These are phyloP conservation scores for Lagopus muta DNA, from an alignment of 2,113 vertebrate species.

Conservation along the genomic window DNA sequence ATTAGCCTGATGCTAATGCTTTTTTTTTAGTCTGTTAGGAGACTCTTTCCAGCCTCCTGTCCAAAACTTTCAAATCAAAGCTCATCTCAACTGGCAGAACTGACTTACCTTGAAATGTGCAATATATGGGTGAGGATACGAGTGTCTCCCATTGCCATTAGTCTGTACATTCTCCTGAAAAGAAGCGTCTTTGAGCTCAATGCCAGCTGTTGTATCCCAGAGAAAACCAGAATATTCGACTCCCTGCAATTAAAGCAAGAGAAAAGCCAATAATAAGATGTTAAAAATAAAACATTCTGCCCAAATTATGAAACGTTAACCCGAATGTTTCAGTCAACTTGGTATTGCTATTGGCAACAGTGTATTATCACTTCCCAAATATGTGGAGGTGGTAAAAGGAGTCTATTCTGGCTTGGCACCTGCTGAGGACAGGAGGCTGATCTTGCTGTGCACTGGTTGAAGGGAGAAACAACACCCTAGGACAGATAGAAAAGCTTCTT, in stretches of 20 bases:
- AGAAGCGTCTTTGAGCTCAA: constrained; percentile 84
- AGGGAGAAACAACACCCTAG: not conserved
- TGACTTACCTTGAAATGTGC: constrained; percentile 87
- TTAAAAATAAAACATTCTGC: not conserved
- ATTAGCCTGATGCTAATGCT: not conserved
- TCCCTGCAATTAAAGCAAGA: constrained; percentile 73
- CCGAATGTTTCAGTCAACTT: not conserved
- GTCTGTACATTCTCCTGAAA: constrained; percentile 75
- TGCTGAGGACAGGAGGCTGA: not conserved
- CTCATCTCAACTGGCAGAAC: not conserved
- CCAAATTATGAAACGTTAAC: not conserved
- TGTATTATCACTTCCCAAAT: not conserved
- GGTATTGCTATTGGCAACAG: not conserved
- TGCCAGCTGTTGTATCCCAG: constrained; percentile 87
- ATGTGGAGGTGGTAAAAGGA: not conserved
- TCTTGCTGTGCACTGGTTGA: not conserved
- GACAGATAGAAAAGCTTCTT: not conserved
- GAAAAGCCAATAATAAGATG: not conserved
- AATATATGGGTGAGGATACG: constrained; percentile 77
- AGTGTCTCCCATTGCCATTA: constrained; percentile 84
- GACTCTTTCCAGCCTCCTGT: not conserved
- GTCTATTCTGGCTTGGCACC: not conserved
- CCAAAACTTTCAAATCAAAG: not conserved
- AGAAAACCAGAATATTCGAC: constrained; percentile 88
- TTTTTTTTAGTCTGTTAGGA: not conserved